phyloP scores from a whole-genome alignment of 2,113 vertebrate genomes.

The Aramus guarauna region DNA sequence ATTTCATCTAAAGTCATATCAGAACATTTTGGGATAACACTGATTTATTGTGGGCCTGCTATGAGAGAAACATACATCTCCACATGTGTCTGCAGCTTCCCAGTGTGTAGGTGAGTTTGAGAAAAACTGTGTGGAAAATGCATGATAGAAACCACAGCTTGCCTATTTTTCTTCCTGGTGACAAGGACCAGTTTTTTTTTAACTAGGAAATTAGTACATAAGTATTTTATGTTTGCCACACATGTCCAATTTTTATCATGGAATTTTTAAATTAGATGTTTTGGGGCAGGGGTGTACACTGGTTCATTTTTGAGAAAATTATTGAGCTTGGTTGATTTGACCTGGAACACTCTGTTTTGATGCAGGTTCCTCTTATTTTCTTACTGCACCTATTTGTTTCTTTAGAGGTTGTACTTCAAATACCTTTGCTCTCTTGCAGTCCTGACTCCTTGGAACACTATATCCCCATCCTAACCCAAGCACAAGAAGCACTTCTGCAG shows the following conservation, averaged over 20 bases:
- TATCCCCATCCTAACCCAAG: not conserved
- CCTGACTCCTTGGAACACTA: not conserved
- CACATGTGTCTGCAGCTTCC: not conserved
- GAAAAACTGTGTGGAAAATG: not conserved
- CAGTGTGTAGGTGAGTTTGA: not conserved
- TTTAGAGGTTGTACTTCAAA: not conserved
- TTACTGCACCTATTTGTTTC: not conserved
- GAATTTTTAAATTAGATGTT: not conserved
- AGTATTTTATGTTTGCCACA: not conserved
- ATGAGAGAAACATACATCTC: not conserved
- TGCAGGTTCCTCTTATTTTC: not conserved
- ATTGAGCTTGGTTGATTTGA: not conserved
- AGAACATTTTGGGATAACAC: not conserved
- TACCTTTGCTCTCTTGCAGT: not conserved
- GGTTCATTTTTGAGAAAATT: not conserved
- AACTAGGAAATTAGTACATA: not conserved
- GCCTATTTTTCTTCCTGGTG: not conserved
- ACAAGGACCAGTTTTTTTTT: not conserved
- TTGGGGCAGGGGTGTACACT: not conserved
- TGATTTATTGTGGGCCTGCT: not conserved
- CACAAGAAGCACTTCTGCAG: not conserved
- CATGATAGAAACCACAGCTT: not conserved
- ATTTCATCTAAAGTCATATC: not conserved
- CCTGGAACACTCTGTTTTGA: not conserved
- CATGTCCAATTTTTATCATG: not conserved